These are phyloP conservation scores for Eleutherodactylus coqui DNA, from an alignment of 2,797 vertebrate species.

Conservation along the genomic window DNA sequence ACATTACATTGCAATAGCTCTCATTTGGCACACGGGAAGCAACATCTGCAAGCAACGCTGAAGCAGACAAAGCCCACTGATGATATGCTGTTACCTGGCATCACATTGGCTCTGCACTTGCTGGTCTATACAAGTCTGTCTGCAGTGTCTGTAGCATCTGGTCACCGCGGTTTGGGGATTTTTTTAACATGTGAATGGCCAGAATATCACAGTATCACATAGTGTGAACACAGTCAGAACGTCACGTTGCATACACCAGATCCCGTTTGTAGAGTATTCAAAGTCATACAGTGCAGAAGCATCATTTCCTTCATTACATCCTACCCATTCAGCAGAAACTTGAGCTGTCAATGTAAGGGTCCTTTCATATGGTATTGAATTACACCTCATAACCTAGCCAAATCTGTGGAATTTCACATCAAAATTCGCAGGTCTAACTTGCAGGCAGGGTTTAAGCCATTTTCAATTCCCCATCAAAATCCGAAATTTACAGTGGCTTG, in stretches of 20 bases:
- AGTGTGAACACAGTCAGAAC: not conserved
- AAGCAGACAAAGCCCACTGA: constrained; percentile 6
- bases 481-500: too few relatives aligned
- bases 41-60: constrained; percentile 37
- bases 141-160: not conserved
- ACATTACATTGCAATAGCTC: constrained; percentile 48
- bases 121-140: not conserved
- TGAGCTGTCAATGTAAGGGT: too few relatives aligned
- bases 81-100: constrained; percentile 46
- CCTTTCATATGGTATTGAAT: too few relatives aligned
- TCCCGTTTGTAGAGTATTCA: not conserved
- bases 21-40: constrained; percentile 14
- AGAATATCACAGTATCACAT: not conserved
- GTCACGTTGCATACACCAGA: not conserved
- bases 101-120: not conserved
- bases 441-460: too few relatives aligned
- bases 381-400: too few relatives aligned
- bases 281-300: not conserved
- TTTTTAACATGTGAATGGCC: not conserved
- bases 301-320: not conserved
- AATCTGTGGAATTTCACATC: too few relatives aligned
- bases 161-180: not conserved
- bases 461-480: too few relatives aligned
- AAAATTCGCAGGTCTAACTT: too few relatives aligned
- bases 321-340: not conserved